phyloP scores from a whole-genome alignment of 2,113 vertebrate species.

The Progne subis region DNA sequence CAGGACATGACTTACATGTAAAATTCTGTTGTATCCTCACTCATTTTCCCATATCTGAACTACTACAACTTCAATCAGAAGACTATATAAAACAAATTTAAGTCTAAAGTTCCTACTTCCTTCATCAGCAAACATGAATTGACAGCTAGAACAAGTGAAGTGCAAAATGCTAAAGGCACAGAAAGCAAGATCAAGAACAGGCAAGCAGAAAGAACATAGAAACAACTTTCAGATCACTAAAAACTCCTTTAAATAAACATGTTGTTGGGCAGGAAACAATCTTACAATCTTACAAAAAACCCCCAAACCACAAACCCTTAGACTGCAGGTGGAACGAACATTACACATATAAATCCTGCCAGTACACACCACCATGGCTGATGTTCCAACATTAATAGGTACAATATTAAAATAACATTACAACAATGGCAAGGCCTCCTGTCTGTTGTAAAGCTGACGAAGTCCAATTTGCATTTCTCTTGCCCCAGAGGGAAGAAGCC shows the following conservation, averaged over 20 bases:
- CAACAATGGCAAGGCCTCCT: neutral
- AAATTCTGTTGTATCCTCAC: neutral
- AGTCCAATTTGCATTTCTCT: neutral
- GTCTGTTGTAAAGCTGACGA: neutral
- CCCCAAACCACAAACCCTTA: neutral
- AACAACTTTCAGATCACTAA: neutral
- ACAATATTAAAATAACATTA: neutral
- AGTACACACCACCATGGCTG: neutral
- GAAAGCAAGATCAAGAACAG: neutral
- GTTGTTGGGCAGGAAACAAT: neutral
- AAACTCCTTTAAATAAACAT: neutral
- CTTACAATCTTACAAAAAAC: neutral
- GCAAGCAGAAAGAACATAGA: neutral
- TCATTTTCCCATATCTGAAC: neutral
- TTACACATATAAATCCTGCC: neutral
- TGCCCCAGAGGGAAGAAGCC: neutral
- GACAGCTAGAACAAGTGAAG: neutral
- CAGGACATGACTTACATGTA: neutral
- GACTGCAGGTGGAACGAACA: neutral
- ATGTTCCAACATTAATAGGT: rapidly evolving
- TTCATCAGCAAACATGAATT: neutral
- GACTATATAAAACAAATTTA: neutral
- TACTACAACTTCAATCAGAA: neutral
- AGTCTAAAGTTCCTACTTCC: neutral
- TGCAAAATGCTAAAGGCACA: neutral